Percentiles rank a stretch among this genome's conserved stretches.
These are phyloP conservation scores for Drosophila hamatofila DNA, from an alignment of 2,888 invertebrate genomes.

Conservation along the genomic window DNA sequence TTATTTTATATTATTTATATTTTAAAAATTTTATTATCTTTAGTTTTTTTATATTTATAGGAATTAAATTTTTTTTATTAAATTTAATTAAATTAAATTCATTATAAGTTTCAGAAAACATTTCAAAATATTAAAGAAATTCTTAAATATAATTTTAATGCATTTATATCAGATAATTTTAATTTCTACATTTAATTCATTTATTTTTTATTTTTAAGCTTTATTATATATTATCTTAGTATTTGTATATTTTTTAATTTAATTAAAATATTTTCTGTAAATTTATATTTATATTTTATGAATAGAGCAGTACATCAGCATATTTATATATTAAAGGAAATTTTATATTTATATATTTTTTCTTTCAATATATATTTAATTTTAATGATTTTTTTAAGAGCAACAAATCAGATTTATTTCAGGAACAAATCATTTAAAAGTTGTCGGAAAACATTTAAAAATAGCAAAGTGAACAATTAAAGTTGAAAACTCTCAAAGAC, in stretches of 20 bases:
- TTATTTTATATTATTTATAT: too few relatives aligned
- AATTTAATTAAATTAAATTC: too few relatives aligned
- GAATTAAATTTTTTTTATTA: too few relatives aligned
- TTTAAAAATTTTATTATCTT: too few relatives aligned
- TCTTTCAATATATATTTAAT: not conserved
- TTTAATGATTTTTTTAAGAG: not conserved
- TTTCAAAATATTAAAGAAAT: not conserved
- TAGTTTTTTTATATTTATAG: too few relatives aligned
- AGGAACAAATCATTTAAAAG: not conserved
- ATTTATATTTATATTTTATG: too few relatives aligned
- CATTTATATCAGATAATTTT: not conserved
- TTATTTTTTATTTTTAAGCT: not conserved
- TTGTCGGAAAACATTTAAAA: slow-evolving; percentile 32
- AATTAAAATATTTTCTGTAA: not conserved
- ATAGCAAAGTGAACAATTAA: slow-evolving; percentile 5
- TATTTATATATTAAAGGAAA: too few relatives aligned
- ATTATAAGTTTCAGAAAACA: too few relatives aligned
- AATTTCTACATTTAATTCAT: too few relatives aligned
- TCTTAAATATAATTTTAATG: not conserved
- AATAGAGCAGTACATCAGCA: too few relatives aligned
- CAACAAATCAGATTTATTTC: too few relatives aligned
- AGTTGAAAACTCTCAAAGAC: slow-evolving; percentile 16
- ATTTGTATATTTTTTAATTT: not conserved
- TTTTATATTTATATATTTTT: not conserved
- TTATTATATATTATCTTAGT: not conserved